These are phyloP conservation scores for Phoxinus dragarum DNA, from an alignment of 2,797 vertebrate genomes.

Conservation along the genomic window DNA sequence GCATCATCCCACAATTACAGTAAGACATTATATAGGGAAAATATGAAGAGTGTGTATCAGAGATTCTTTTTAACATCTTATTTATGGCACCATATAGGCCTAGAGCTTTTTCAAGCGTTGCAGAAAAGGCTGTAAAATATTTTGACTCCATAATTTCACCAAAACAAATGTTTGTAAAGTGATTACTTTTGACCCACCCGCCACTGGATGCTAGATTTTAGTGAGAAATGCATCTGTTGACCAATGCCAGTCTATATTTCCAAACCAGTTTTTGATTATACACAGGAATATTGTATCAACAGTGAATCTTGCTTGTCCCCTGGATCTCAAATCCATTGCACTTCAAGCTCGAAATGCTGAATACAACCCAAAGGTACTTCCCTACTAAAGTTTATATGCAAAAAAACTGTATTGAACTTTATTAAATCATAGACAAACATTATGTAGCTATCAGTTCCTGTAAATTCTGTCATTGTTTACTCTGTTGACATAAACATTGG, in stretches of 20 bases:
- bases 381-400: neutral
- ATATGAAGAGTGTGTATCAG: neutral
- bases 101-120: neutral
- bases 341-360: conserved; percentile 94
- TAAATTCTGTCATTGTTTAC: neutral
- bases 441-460: neutral
- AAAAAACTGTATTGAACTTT: neutral
- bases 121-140: neutral
- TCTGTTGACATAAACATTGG: neutral
- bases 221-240: neutral
- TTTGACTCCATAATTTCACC: neutral
- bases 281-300: conserved; percentile 95
- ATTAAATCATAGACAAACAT: neutral
- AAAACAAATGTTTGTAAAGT: neutral
- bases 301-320: conserved; percentile 90
- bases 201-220: neutral
- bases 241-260: neutral
- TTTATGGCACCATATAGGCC: neutral
- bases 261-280: conserved; percentile 54
- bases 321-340: conserved; percentile 95
- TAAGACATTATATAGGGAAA: conserved; percentile 71
- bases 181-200: neutral
- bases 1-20: conserved; percentile 93
- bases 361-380: conserved; percentile 93
- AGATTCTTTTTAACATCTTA: neutral